Conservation (phyloP, 2,888 invertebrate species). For the Folsomia manolachei region DNA sequence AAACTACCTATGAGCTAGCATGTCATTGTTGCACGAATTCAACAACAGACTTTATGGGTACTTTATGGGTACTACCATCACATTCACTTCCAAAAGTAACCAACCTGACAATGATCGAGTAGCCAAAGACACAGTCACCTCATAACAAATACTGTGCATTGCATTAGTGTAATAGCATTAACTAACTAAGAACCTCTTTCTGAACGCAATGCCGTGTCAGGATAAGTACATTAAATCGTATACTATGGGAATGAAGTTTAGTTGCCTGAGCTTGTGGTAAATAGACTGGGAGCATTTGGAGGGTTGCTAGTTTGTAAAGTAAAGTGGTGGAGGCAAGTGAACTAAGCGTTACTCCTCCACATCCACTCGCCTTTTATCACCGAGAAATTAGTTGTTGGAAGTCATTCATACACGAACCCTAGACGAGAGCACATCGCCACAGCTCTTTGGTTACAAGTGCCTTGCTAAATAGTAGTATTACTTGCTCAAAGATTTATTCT, state of each 20-base stretch:
- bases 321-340: not conserved
- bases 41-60: too few relatives aligned
- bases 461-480: not conserved
- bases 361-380: slow-evolving; percentile 31
- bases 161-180: not conserved
- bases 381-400: slow-evolving; percentile 48
- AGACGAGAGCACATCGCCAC: slow-evolving; percentile 31
- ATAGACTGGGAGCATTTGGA: not conserved
- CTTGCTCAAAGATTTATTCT: not conserved
- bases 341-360: not conserved
- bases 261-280: not conserved
- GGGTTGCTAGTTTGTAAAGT: not conserved
- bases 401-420: slow-evolving; percentile 48
- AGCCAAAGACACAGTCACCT: not conserved
- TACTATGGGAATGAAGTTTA: too few relatives aligned
- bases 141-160: not conserved
- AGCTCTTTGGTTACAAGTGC: slow-evolving; percentile 10
- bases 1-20: too few relatives aligned
- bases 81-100: too few relatives aligned
- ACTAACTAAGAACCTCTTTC: not conserved
- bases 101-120: too few relatives aligned
- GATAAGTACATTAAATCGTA: too few relatives aligned
- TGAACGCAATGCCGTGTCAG: not conserved
- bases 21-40: too few relatives aligned
- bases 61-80: too few relatives aligned